A percentile compares a stretch with the other conserved stretches of the same genome.
These are phyloP conservation scores for Alauda arvensis DNA, from an alignment of 2,797 vertebrate species.

Conservation along the genomic window DNA sequence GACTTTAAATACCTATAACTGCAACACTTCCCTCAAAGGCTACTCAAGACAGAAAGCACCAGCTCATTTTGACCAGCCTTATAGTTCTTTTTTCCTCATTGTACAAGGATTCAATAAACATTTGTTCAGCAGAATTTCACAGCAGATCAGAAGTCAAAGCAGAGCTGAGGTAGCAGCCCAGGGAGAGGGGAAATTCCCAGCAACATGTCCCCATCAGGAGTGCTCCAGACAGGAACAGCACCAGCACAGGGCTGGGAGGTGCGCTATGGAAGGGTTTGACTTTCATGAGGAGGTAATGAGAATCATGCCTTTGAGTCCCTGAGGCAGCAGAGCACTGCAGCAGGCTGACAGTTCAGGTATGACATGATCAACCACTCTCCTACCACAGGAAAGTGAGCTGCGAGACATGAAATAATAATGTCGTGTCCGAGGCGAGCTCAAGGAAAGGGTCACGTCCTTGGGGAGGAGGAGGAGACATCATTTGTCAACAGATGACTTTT, in stretches of 20 bases:
- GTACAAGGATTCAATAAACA: background rate
- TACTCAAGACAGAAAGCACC: background rate
- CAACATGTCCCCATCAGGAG: background rate
- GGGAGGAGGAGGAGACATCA: background rate
- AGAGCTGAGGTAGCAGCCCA: background rate
- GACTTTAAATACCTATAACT: background rate
- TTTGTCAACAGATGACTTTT: background rate
- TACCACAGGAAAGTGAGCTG: background rate
- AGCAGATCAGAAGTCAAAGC: background rate
- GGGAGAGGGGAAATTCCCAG: background rate
- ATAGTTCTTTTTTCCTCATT: background rate
- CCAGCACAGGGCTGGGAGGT: background rate
- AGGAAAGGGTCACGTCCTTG: background rate
- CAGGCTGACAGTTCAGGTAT: background rate
- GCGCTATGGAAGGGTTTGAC: background rate
- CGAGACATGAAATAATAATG: background rate
- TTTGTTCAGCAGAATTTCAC: background rate
- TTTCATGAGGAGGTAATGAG: background rate
- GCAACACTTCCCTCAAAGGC: background rate
- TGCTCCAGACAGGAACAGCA: background rate
- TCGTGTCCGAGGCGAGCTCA: background rate
- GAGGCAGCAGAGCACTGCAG: background rate
- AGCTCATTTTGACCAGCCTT: fast-evolving
- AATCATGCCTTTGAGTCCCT: background rate
- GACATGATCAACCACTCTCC: background rate